Evolutionary conservation across 2,113 vertebrate species (phyloP).

Genomic region (Orcinus orca): DNA sequence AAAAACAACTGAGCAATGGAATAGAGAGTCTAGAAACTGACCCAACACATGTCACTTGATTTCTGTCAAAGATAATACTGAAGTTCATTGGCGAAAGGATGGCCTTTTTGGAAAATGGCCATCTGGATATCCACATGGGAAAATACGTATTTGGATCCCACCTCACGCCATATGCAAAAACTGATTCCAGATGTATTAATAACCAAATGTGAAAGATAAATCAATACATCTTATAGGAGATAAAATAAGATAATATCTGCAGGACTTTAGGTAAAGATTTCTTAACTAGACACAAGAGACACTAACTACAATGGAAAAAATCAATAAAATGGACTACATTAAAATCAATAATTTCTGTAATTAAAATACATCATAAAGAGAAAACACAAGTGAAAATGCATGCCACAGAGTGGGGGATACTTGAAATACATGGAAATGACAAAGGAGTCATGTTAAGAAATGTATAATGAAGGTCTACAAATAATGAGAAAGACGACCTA

Average conservation of each 20-base stretch:
- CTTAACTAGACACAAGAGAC: background rate
- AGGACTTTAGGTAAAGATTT: background rate
- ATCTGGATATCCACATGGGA: background rate
- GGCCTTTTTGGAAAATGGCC: background rate
- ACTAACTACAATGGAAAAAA: background rate
- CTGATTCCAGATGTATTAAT: background rate
- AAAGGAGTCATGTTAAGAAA: background rate
- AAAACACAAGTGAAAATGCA: background rate
- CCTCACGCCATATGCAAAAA: background rate
- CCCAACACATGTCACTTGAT: background rate
- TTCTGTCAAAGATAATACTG: background rate
- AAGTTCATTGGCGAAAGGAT: background rate
- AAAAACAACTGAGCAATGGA: background rate
- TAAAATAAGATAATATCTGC: background rate
- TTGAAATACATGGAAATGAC: background rate
- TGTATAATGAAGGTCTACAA: background rate
- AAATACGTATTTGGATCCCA: background rate
- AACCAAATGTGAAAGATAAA: background rate
- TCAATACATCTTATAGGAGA: background rate
- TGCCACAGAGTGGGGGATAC: background rate
- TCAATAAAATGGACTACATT: background rate
- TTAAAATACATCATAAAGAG: background rate
- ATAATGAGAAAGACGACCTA: background rate
- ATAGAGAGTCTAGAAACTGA: constrained; percentile 6
- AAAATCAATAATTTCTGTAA: background rate